These are phyloP conservation scores for Forficula auricularia DNA, from an alignment of 1,140 invertebrate genomes.

Conservation along the genomic window DNA sequence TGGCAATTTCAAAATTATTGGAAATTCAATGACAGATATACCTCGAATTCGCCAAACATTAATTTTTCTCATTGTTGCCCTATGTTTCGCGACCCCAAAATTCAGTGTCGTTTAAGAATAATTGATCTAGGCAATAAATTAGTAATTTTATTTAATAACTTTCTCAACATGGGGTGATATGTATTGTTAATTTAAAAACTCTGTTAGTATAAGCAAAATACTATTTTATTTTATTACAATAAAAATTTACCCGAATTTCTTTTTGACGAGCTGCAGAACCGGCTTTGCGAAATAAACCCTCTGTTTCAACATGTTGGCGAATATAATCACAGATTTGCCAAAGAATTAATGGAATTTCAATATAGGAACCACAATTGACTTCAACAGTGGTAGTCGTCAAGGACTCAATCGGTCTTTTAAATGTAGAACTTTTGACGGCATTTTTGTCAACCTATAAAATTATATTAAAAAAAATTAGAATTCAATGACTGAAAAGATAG, in stretches of 20 bases:
- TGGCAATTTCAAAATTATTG: no score
- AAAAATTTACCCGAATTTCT: constrained; percentile 46
- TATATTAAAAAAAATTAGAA: constrained; percentile 17
- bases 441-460: constrained; percentile 28
- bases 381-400: constrained; percentile 40
- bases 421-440: constrained; percentile 16
- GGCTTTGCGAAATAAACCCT: constrained; percentile 71
- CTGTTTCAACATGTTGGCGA: constrained; percentile 42
- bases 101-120: no score
- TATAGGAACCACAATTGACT: constrained; percentile 33
- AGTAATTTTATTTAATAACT: no score
- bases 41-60: no score
- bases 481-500: constrained; percentile 12
- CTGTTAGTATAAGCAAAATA: neutral
- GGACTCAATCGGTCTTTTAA: constrained; percentile 37
- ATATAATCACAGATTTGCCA: constrained; percentile 50
- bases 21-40: no score
- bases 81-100: no score
- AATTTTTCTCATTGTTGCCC: no score
- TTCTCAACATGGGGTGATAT: no score
- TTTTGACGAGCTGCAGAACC: constrained; percentile 61
- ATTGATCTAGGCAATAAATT: no score
- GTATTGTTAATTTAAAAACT: no score
- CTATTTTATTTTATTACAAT: no score
- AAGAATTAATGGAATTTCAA: constrained; percentile 58